Evolutionary conservation across 2,113 vertebrate genomes (phyloP), one percentile per base, ranked within the genome.

Genomic region (Actenoides hombroni): DNA sequence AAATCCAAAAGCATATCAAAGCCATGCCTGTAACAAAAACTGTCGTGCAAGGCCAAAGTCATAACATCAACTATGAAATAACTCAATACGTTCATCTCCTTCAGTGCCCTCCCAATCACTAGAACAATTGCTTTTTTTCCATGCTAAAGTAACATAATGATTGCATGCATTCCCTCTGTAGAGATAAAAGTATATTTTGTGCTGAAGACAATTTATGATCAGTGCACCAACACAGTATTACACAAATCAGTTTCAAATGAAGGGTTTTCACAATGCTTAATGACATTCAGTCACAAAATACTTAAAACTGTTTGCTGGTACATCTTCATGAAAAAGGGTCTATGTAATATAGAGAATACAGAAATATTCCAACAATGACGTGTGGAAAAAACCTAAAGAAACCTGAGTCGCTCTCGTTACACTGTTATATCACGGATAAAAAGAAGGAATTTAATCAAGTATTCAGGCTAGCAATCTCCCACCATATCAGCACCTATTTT

Each of bases 401-500:
- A 44, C 16, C 16, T 19, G 16, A 94, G 57, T 65, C 28, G 16
- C 5, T 29, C 20, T 8, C 59, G 40, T 75, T 54, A 63, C 40
- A 67, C 11, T 26, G 23, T 12, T 75, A 2, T 35, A 54, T n/a
- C 73, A 81, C 51, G 82, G 8, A 18, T 74, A 78, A 63, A 86
- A 86, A 86, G 37, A 85, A 31, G 8, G 54, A 80, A 85, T 40
- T 65, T 83, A 79, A 71, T 49, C 29, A 89, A 67, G 26, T n/a
- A 80, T 63, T 77, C 49, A 44, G 49, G n/a, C 24, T 39, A 87
- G 49, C 67, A 71, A 60, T 54, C 33, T 87, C 63, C 46, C 35
- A 60, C 31, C 49, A 23, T 31, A 95, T 70, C 82, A 94, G n/a
- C 59, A 90, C 51, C 68, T 83, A 74, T 77, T 96, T 93, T 83